Base-by-base conservation (phyloP, 2,113 vertebrate genomes). In the Aegithalos caudatus region DNA sequence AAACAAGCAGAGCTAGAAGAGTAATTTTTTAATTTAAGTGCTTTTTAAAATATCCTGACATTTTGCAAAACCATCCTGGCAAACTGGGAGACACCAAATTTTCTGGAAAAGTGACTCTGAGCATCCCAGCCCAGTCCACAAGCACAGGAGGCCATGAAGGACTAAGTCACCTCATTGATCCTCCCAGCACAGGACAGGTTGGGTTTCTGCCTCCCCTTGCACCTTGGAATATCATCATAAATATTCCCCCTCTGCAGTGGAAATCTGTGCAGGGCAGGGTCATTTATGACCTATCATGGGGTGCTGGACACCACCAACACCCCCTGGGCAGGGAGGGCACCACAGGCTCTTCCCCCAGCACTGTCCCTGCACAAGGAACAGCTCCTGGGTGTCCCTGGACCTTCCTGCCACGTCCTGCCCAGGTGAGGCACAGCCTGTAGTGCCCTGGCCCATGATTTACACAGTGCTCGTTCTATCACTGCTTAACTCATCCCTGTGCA, bases 401-500 rank as follows among this genome's bases (percentile, higher is more conserved):
- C 78, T 25, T 37, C 2, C 33, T 76, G 89, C 86, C 91, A 14
- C 67, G 15, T 93, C 88, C 92, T 67, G 72, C 42, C 48, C 72
- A 38, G 44, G 10, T 50, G 54, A 88, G 92, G 53, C 89, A 7
- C 54, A 29, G 74, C n/a, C 64, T 72, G 81, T 4, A 66, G 65
- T 27, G 62, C 67, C 66, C 89, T 50, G 48, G 76, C 4, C 70
- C 73, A 33, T 97, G 96, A 97, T 97, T 97, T 97, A 97, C 90
- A 94, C 74, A 5, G 45, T 89, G 91, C 81, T 84, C 72, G 1
- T 82, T 94, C 85, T 81, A 72, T 74, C 94, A 92, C 83, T 72
- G 90, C 96, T 97, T 95, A 84, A 91, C 91, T 95, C 89, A 91
- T 86, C 92, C 54, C 85, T 3, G 35, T 35, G 90, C 56, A 94